These are phyloP conservation scores for Melieria picta DNA, from an alignment of 2,888 invertebrate species.

Conservation along the genomic window DNA sequence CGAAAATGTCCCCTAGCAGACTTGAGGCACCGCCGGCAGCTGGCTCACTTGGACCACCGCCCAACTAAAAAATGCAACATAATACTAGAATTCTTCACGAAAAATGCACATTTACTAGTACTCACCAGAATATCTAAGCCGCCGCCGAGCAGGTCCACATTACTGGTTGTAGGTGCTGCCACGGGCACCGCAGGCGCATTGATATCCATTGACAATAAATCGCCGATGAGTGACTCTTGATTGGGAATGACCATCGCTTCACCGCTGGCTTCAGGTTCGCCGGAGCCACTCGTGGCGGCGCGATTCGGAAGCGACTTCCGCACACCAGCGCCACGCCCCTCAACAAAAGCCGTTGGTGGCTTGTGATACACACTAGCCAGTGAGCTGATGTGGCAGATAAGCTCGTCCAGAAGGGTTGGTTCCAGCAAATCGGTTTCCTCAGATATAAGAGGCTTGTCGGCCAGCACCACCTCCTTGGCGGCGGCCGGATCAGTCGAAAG, in stretches of 20 bases:
- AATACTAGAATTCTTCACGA: not conserved
- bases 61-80: constrained; percentile 49
- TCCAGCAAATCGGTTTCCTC: constrained; percentile 98
- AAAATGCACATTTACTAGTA: not conserved
- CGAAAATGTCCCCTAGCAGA: constrained; percentile 92
- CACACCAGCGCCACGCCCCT: constrained; percentile 82
- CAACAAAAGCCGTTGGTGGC: constrained; percentile 98
- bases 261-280: constrained; percentile 57
- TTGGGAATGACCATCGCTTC: constrained; percentile 76
- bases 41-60: constrained; percentile 57
- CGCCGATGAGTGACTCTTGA: constrained; percentile 95
- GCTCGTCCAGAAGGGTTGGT: constrained; percentile 95
- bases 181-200: constrained; percentile 75
- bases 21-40: constrained; percentile 69
- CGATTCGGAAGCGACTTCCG: constrained; percentile 83
- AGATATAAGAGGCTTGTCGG: constrained; percentile 98
- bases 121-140: constrained; percentile 86
- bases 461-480: constrained; percentile 98
- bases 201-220: constrained; percentile 96
- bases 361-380: constrained; percentile 99
- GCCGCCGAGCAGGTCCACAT: constrained; percentile 86
- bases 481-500: constrained; percentile 99
- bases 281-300: constrained; percentile 56
- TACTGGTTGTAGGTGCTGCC: constrained; percentile 70
- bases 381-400: constrained; percentile 98